These are phyloP conservation scores for Centropyge bicolor DNA, from an alignment of 2,797 vertebrate genomes.

Conservation along the genomic window DNA sequence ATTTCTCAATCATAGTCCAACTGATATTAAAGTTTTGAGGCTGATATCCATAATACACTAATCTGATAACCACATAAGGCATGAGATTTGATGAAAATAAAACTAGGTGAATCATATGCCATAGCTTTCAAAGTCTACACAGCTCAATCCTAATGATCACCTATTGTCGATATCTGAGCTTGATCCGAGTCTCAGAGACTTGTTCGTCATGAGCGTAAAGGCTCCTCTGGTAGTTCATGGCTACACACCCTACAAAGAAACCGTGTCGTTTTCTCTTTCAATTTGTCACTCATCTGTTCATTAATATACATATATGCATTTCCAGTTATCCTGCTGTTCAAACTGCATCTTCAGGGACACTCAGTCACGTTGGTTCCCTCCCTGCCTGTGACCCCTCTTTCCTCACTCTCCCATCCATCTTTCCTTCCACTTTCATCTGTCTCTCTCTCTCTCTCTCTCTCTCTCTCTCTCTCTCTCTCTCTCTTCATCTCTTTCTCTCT, in stretches of 20 bases:
- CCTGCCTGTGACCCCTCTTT: conserved; percentile 6
- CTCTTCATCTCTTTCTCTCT: conserved; percentile 17
- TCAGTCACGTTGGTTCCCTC: conserved; percentile 1
- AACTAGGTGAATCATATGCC: background rate
- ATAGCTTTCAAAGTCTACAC: background rate
- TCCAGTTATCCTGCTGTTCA: conserved; percentile 1
- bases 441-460: conserved; percentile 27
- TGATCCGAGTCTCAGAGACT: background rate
- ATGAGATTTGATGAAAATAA: background rate
- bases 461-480: background rate
- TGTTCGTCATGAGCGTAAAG: background rate
- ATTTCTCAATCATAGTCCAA: too few relatives aligned
- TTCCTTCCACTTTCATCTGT: conserved; percentile 36
- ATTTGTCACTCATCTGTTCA: background rate
- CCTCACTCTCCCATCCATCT: conserved; percentile 46
- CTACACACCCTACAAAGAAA: background rate
- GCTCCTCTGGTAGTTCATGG: background rate
- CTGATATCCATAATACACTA: background rate
- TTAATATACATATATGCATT: background rate
- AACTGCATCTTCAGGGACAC: background rate
- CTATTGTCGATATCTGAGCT: background rate
- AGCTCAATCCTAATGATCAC: background rate
- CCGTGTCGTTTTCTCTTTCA: background rate
- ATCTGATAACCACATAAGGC: background rate
- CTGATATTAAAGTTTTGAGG: too few relatives aligned